Evolutionary conservation across 2,797 vertebrate species (phyloP), one percentile per base, ranked within the genome.

Genomic region (Parotocinclus haroldoi): DNA sequence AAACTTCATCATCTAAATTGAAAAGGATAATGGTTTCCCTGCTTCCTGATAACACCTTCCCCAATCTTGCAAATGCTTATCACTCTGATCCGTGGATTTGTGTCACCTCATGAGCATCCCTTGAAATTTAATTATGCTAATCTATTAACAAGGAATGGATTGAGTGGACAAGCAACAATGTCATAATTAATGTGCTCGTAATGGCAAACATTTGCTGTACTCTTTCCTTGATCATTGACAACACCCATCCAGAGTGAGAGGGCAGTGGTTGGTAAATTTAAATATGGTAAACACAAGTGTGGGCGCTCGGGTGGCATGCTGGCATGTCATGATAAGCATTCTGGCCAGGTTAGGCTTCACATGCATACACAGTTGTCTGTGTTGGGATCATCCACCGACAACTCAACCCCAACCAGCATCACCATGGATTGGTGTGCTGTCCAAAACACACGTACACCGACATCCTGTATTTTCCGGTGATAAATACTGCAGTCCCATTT

Each of bases 141-240:
- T 85, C 74, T 83, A 83, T 85, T 80, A 84, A 85, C 82, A 80
- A 79, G 72, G 78, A 81, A 73, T 79, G 80, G 80, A 80, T 82
- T 67, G 73, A 84, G 73, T 81, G 75, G 83, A 86, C 74, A 66
- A 78, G 68, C 68, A 72, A 63, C 56, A 63, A 73, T 76, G 39
- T 37, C 55, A 66, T 84, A 84, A 86, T 83, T 78, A 80, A 78
- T 70, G 45, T 84, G 83, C 87, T 82, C 14, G 83, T 78, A 81
- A 83, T 84, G 81, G 87, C 76, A 81, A 85, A 87, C 88, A 85
- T 84, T 81, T 82, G 74, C 75, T 61, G 72, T 80, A 53, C 16
- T 61, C 64, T 71, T 77, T 50, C 70, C 59, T 74, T 68, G 76
- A 78, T 82, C 82, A 83, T 86, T 82, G 80, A 75, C 77, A 80